Evolutionary conservation across 2,113 vertebrate species (phyloP).

Genomic region (Pardalotus punctatus): DNA sequence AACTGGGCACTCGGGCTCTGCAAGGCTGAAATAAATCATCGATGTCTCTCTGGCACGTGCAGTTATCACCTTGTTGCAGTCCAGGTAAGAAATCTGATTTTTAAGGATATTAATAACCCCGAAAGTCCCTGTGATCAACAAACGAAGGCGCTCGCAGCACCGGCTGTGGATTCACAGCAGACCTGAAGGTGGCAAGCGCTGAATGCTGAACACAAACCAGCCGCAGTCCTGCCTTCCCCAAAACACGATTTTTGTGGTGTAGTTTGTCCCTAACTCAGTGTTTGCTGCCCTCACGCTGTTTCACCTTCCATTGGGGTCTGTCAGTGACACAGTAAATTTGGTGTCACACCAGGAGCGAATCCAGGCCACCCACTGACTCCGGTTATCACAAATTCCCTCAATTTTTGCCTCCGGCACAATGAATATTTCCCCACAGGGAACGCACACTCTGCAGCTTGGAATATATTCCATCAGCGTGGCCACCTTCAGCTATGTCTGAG

Average conservation of each 20-base stretch:
- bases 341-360: fast-evolving
- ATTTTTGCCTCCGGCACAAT: fast-evolving
- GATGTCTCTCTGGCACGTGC: fast-evolving
- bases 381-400: neutral
- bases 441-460: fast-evolving
- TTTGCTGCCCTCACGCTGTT: neutral
- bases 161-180: neutral
- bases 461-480: fast-evolving
- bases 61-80: fast-evolving
- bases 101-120: neutral
- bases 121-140: fast-evolving
- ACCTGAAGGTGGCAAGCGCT: conserved; percentile 73
- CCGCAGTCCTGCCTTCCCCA: neutral
- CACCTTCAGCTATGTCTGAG: neutral
- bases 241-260: fast-evolving
- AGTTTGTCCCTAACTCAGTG: fast-evolving
- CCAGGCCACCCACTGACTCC: neutral
- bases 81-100: neutral
- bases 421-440: neutral
- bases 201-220: neutral
- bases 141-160: neutral
- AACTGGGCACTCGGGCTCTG: neutral
- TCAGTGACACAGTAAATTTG: fast-evolving
- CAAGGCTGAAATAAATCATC: neutral
- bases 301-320: neutral